Evolutionary conservation across 2,888 invertebrate genomes (phyloP).

Genomic region (Notodonta ziczac): DNA sequence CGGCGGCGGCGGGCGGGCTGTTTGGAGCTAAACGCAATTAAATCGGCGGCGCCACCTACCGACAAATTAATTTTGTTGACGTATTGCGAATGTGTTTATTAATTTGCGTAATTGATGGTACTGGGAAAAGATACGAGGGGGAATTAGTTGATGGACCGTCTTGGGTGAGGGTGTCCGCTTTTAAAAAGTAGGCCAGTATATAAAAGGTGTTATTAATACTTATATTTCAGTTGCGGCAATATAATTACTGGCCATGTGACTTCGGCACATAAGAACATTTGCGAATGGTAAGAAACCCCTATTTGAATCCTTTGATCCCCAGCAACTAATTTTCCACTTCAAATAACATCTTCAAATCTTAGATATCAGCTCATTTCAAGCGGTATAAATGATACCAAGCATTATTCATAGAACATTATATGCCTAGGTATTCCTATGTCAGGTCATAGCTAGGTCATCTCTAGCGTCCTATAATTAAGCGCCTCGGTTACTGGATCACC

Average conservation of each 20-base stretch:
- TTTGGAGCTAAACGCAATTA: conserved; percentile 50
- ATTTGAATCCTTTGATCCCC: too few species aligned
- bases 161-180: not conserved
- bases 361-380: too few species aligned
- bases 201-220: too few species aligned
- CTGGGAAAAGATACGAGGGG: not conserved
- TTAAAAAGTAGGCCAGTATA: too few species aligned
- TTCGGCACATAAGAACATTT: too few species aligned
- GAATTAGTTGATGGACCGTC: not conserved
- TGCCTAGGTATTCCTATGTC: not conserved
- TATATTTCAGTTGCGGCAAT: too few species aligned
- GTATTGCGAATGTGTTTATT: conserved; percentile 25
- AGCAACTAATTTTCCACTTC: too few species aligned
- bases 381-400: too few species aligned
- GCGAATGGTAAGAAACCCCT: too few species aligned
- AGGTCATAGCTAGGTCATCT: not conserved
- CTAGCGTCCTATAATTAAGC: not conserved
- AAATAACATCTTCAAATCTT: too few species aligned
- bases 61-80: conserved; percentile 42
- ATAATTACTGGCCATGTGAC: too few species aligned
- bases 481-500: not conserved
- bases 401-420: too few species aligned
- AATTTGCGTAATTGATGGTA: conserved; percentile 18
- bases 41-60: conserved; percentile 37
- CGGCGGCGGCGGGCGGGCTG: conserved; percentile 17